These are phyloP conservation scores for Drosophila nigritarsus DNA, from an alignment of 2,888 invertebrate species.

Conservation along the genomic window DNA sequence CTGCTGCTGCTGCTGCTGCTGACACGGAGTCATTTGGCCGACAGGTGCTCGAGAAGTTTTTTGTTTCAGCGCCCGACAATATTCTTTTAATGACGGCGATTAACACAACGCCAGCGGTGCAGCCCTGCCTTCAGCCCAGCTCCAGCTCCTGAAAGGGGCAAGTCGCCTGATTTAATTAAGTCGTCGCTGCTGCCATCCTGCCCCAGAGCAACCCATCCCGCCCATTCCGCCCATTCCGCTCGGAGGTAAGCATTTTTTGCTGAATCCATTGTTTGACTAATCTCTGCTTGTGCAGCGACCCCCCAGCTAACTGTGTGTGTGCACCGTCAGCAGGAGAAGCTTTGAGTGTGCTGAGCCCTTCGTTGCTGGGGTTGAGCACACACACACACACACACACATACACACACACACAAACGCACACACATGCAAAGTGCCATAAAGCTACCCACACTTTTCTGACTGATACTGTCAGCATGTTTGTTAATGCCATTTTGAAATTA, in stretches of 20 bases:
- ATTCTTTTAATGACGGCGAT: conserved; percentile 79
- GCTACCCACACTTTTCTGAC: conserved; percentile 39
- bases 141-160: not conserved
- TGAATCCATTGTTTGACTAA: conserved; percentile 79
- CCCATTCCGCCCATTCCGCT: not conserved
- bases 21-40: conserved; percentile 22
- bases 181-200: conserved; percentile 52
- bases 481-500: conserved; percentile 77
- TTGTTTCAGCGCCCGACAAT: conserved; percentile 72
- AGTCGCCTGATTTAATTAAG: conserved; percentile 74
- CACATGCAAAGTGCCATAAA: conserved; percentile 31
- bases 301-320: conserved; percentile 21
- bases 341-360: conserved; percentile 47
- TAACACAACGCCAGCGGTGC: conserved; percentile 53
- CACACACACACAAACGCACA: conserved; percentile 11
- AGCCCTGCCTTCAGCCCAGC: not conserved
- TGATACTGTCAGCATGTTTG: conserved; percentile 79
- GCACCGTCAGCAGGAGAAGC: conserved; percentile 54
- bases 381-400: conserved; percentile 14
- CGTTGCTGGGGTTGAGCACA: conserved; percentile 15
- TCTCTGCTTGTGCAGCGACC: conserved; percentile 69
- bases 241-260: conserved; percentile 59
- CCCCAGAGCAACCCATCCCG: conserved; percentile 8
- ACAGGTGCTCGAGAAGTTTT: conserved; percentile 66
- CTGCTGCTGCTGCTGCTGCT: not conserved